phyloP scores from a whole-genome alignment of 2,888 invertebrate genomes.

The Lottia gigantea region DNA sequence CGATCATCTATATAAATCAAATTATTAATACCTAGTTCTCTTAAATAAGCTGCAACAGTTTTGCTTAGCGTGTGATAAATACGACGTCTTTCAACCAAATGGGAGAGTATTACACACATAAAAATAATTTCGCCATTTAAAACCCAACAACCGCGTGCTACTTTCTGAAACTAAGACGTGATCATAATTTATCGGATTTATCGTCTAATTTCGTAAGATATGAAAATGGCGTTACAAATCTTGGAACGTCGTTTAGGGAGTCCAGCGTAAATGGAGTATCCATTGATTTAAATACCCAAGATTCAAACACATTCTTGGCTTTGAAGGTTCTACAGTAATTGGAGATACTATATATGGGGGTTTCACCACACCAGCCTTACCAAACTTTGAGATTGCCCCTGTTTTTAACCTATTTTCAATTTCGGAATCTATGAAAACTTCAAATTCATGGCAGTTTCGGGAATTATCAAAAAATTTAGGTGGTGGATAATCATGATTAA shows the following conservation, averaged over 20 bases:
- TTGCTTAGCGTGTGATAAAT: background rate
- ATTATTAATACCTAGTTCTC: background rate
- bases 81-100: background rate
- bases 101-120: background rate
- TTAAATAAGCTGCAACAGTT: background rate
- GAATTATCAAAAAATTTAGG: background rate
- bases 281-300: background rate
- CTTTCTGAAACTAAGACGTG: background rate
- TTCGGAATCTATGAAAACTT: background rate
- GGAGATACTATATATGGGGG: background rate
- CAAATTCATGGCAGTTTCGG: background rate
- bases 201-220: background rate
- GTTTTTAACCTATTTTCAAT: background rate
- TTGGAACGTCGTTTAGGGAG: background rate
- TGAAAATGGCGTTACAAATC: background rate
- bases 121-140: background rate
- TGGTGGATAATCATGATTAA: background rate
- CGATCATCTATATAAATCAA: background rate
- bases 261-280: background rate
- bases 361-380: background rate
- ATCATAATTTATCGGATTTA: background rate
- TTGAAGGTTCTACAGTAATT: conserved; percentile 1
- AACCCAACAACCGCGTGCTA: background rate
- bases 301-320: background rate
- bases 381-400: background rate